Percentiles rank a stretch among this genome's conserved stretches.
phyloP scores from a whole-genome alignment of 1,140 invertebrate genomes.

The Cydia pomonella region DNA sequence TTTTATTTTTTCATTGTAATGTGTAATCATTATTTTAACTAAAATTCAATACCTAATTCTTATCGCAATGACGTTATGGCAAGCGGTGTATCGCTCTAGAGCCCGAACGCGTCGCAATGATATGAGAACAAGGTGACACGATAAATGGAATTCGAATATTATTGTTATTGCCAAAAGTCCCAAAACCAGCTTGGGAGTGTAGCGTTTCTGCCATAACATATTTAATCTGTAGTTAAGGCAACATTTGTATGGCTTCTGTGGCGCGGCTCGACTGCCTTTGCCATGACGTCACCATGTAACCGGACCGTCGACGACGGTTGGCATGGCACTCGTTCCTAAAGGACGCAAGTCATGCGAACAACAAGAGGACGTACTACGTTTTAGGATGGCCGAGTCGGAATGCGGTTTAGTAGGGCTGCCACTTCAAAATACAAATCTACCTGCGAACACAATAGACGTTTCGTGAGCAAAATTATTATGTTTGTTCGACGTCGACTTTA shows the following conservation, averaged over 20 bases:
- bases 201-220: background rate
- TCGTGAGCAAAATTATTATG: background rate
- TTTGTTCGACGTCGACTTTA: background rate
- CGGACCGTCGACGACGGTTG: constrained; percentile 51
- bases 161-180: too few relatives aligned
- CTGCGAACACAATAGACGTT: constrained; percentile 12
- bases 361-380: background rate
- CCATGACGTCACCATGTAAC: constrained; percentile 66
- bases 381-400: background rate
- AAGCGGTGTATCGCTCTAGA: too few relatives aligned
- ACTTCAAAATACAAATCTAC: constrained; percentile 6
- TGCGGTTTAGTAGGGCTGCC: constrained; percentile 10
- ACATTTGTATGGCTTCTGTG: constrained; percentile 64
- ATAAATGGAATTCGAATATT: too few relatives aligned
- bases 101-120: too few relatives aligned
- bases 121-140: too few relatives aligned
- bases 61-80: too few relatives aligned
- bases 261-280: constrained; percentile 64
- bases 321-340: constrained; percentile 12
- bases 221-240: constrained; percentile 21
- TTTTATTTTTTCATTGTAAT: too few relatives aligned
- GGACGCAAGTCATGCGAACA: background rate
- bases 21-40: too few relatives aligned
- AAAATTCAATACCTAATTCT: too few relatives aligned
- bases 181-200: background rate